phyloP scores from a whole-genome alignment of 92 coral and sea anemone species.

The Montipora capitata region DNA sequence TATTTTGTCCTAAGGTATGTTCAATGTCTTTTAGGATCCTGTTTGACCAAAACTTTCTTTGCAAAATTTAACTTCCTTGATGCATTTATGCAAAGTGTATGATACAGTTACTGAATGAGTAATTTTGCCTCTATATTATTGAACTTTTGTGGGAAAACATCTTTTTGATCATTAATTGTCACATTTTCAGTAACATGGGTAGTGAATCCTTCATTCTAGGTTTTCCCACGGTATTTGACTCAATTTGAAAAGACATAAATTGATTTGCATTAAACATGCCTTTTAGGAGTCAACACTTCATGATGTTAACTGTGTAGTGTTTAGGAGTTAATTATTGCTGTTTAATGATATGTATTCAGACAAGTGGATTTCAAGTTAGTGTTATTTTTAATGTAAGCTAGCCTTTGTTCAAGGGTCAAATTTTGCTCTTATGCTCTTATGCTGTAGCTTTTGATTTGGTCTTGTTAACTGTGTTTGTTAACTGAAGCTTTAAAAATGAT shows the following conservation, averaged over 20 bases:
- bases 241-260: constrained; percentile 5
- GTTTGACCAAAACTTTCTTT: no score
- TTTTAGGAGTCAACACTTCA: no score
- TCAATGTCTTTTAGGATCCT: no score
- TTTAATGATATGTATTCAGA: not conserved
- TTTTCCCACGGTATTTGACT: not conserved
- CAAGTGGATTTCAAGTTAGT: constrained; percentile 7
- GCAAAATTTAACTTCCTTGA: no score
- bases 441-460: no score
- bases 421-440: no score
- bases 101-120: not conserved
- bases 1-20: not conserved
- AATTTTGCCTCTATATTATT: not conserved
- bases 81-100: not conserved
- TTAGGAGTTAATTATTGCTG: not conserved
- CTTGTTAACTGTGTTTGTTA: not conserved
- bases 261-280: constrained; percentile 50
- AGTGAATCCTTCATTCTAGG: not conserved
- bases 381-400: no score
- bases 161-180: not conserved
- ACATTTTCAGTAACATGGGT: not conserved
- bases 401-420: no score
- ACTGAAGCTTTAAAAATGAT: no score
- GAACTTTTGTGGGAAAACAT: not conserved
- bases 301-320: not conserved